Base-by-base conservation (phyloP, 2,113 vertebrate genomes). In the Chinchilla lanigera region DNA sequence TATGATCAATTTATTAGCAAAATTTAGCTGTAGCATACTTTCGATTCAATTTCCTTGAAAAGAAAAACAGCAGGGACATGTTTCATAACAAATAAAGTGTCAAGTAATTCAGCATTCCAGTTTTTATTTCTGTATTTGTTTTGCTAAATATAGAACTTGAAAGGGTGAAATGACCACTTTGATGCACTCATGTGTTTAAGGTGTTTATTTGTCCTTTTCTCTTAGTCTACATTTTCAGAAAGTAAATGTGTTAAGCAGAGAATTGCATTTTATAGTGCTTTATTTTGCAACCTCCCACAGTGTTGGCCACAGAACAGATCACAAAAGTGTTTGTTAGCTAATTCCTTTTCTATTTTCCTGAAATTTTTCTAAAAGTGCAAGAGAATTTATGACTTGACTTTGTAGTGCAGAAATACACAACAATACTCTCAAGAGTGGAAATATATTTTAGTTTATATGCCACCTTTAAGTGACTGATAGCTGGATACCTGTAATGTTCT, bases 51-150 rank as follows among this genome's bases (percentile, higher is more conserved):
- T 81, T 81, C 35, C 4, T 71, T 22, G 44, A 54, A n/a, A 35
- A 6, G 22, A 83, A 92, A 95, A 41, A 17, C 30, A 83, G 44
- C 17, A 50, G 20, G 73, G 9, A 13, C 73, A 44, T 41, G n/a
- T 28, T 54, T 26, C 30, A 50, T 65, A 69, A 50, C 19, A 19
- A 86, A 91, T 30, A 52, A 75, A 54, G 28, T 75, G 20, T 8
- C 26, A 71, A 58, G 30, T 35, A 44, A 82, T 71, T 44, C n/a
- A 88, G 47, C 30, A 77, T 89, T 77, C 75, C 44, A 44, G 56
- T 60, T 89, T 84, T 93, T 10, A 96, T 44, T 65, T 93, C 22
- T 89, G 84, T 52, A 56, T 93, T 93, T 93, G 50, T 52, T 10
- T 69, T 67, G 14, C 3, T 93, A 85, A 77, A 67, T 65, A 65